Evolutionary conservation across 2,797 vertebrate species (phyloP).

Genomic region (Streptopelia turtur): DNA sequence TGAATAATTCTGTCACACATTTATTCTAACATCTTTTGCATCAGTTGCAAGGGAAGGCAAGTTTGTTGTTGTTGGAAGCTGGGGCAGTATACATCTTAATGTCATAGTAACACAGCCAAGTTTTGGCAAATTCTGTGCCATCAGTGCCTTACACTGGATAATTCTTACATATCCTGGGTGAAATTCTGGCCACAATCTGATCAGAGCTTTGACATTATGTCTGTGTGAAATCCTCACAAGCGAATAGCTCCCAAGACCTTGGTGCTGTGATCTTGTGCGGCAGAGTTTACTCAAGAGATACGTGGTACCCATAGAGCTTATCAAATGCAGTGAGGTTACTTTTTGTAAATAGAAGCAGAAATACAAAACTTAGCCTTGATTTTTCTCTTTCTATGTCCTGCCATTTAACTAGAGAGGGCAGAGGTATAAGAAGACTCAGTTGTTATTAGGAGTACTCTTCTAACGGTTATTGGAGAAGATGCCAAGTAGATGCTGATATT

Average conservation of each 20-base stretch:
- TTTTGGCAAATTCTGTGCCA: neutral
- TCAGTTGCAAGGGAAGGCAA: neutral
- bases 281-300: neutral
- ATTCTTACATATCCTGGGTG: neutral
- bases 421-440: neutral
- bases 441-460: neutral
- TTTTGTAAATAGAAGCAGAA: neutral
- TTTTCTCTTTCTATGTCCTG: neutral
- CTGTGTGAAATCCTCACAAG: neutral
- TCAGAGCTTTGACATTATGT: neutral
- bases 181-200: rapidly evolving
- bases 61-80: neutral
- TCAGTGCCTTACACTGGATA: neutral
- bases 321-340: neutral
- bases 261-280: neutral
- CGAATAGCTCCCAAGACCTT: neutral
- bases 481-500: neutral
- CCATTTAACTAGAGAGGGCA: neutral
- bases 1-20: neutral
- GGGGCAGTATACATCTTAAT: neutral
- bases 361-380: neutral
- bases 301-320: neutral
- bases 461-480: neutral
- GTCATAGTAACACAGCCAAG: neutral
- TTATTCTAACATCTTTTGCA: neutral